Conservation (phyloP, 1,140 invertebrate genomes). For the Melitaea cinxia region DNA sequence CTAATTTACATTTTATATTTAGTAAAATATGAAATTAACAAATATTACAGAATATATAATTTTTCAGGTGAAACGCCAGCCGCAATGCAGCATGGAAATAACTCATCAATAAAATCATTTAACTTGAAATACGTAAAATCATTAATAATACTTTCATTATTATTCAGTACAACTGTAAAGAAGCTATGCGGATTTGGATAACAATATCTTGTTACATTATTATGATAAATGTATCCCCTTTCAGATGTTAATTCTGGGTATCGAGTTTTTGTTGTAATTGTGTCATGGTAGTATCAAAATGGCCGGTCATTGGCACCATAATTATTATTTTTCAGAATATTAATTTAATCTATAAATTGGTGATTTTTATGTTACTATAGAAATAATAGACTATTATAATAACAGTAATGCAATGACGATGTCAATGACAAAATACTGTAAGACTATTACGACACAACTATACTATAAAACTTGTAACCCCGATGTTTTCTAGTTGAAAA, state of each 20-base stretch:
- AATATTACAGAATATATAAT: conserved; percentile 26
- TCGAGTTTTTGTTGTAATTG: too few species aligned
- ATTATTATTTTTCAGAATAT: too few species aligned
- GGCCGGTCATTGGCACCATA: too few species aligned
- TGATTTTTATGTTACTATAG: too few species aligned
- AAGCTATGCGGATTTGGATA: conserved; percentile 18
- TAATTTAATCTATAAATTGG: too few species aligned
- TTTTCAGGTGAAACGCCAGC: conserved; percentile 84
- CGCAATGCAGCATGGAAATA: conserved; percentile 85
- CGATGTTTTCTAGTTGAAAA: conserved; percentile 28
- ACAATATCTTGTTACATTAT: conserved; percentile 13
- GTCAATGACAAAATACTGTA: too few species aligned
- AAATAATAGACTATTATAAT: too few species aligned
- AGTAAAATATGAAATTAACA: not conserved
- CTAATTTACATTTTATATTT: not conserved
- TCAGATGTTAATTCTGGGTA: conserved; percentile 11
- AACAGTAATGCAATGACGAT: too few species aligned
- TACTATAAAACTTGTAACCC: too few species aligned
- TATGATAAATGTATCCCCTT: conserved; percentile 1
- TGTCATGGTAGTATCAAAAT: too few species aligned
- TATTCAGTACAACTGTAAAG: conserved; percentile 13
- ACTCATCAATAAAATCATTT: conserved; percentile 60
- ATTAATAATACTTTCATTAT: conserved; percentile 28
- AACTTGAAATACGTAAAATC: conserved; percentile 14
- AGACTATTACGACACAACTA: too few species aligned